Evolutionary conservation across 1,140 invertebrate species (phyloP), one percentile per base, ranked within the genome.

Genomic region (Holotrichia oblita): DNA sequence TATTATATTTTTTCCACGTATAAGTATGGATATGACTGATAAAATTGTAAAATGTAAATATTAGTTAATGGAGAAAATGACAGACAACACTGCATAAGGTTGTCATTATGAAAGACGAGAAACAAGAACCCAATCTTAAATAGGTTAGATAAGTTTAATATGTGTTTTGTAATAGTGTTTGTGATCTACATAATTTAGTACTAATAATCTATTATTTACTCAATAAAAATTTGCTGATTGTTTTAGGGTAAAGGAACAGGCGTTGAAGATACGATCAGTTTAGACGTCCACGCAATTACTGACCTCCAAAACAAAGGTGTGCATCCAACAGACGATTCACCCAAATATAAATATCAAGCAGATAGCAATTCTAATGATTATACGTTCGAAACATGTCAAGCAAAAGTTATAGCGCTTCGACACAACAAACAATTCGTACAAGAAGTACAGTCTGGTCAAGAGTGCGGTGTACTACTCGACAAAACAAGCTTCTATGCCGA

Each of bases 401-500:
- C 89, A 27, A 93, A 89, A 74, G 90, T 96, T 61, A 88, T 96
- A 42, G 93, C 92, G 14, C 82, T 96, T 40, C 90, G 97, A 61
- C 90, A 89, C 81, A 90, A 94, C 72, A 97, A 97, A 85, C 84
- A 93, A 85, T 99, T 99, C 90, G 96, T 98, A 0, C 89, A 98
- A 80, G 88, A 93, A 87, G 94, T 98, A 9, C 87, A 85, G 6
- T 92, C 93, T 76, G 97, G 97, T 0, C 91, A 97, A 85, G 95
- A 98, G 88, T 97, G 97, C 88, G 98, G 96, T 20, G 88, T 99
- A 77, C 88, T 99, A 80, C 89, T 99, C 75, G 97, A 99, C 86
- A 90, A 91, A 82, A 99, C 98, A 0, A 96, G 92, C 86, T 99
- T 99, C 87, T 99, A 99, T 89, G 98, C 98, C 8, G 98, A 99